Percentiles rank a stretch among this genome's conserved stretches.
Conservation (phyloP, 2,797 vertebrate genomes). For the Siniperca obscura region DNA sequence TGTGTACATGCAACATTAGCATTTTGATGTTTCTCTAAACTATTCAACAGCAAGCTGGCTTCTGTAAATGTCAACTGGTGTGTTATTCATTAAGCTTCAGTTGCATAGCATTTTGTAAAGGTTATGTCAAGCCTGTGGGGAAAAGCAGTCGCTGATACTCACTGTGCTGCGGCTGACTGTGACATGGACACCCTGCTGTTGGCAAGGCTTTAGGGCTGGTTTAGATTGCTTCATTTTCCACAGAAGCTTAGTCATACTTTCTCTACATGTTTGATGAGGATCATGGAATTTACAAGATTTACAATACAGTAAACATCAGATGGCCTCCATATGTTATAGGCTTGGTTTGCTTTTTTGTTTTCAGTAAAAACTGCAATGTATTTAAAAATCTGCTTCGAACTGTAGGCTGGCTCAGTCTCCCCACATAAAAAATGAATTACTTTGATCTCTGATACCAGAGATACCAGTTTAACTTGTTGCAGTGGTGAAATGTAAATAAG, state of each 20-base stretch:
- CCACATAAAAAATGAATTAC: neutral
- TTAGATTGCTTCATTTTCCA: constrained; percentile 39
- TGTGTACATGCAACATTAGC: constrained; percentile 56
- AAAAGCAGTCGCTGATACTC: constrained; percentile 57
- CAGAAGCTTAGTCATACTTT: constrained; percentile 18
- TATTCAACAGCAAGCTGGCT: constrained; percentile 60
- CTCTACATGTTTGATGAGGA: constrained; percentile 15
- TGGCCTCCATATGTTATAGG: neutral
- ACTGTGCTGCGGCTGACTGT: constrained; percentile 44
- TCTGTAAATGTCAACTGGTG: constrained; percentile 83
- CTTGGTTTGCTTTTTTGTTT: neutral
- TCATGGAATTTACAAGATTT: constrained; percentile 4
- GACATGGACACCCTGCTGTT: constrained; percentile 26
- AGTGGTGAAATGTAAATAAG: neutral
- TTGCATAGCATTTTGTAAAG: constrained; percentile 80
- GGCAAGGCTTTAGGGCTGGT: constrained; percentile 28
- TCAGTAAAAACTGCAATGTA: neutral
- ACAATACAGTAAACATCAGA: neutral
- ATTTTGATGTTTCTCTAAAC: constrained; percentile 67
- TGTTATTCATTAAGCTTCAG: constrained; percentile 78
- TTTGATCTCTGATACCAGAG: no score
- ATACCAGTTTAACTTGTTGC: neutral
- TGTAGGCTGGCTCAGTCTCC: neutral
- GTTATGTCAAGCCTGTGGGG: constrained; percentile 73
- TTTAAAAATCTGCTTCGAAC: neutral